Evolutionary conservation across 2,888 invertebrate genomes (phyloP), one percentile per base, ranked within the genome.

Genomic region (Aspidapion aeneum): DNA sequence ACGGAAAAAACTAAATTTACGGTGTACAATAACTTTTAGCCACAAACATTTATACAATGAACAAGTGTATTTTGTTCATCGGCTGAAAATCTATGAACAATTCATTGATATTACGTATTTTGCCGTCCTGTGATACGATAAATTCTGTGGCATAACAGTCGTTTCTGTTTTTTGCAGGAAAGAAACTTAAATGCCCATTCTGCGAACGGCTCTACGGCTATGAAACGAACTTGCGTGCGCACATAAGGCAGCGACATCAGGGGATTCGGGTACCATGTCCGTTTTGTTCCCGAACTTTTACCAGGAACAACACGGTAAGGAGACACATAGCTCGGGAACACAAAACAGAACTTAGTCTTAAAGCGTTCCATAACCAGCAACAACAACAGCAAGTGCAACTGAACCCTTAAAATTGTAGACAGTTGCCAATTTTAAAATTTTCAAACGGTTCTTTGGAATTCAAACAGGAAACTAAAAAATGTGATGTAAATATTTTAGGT

Each of bases 151-250:
- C n/a, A n/a, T n/a, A n/a, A n/a, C n/a, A n/a, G n/a, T n/a, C n/a
- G n/a, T n/a, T n/a, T n/a, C n/a, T n/a, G n/a, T 71, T 66, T 68
- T 64, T 83, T 85, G 1, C 84, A 93, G 94, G 93, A 76, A 94
- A 93, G 81, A 94, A 94, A 82, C 84, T 94, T 77, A 94, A 94
- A 84, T 94, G 94, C 82, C 92, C 94, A 76, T 94, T 91, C 82
- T 94, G 94, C 85, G 94, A 94, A 82, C 87, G 94, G 77, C 85
- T 94, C 66, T 94, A 94, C 82, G 94, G 94, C 69, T 94, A 94
- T 80, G 94, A 94, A 85, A 94, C 94, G 76, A 94, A 94, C 80
- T 82, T 94, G 78, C 88, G 94, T 72, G 94, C 94, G 69, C 94
- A 94, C 82, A 94, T 94, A 78, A 85, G 94, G 62, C 94, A 94